These are phyloP conservation scores for Pandemis cinnamomeana DNA, from an alignment of 2,888 invertebrate genomes.

Conservation along the genomic window DNA sequence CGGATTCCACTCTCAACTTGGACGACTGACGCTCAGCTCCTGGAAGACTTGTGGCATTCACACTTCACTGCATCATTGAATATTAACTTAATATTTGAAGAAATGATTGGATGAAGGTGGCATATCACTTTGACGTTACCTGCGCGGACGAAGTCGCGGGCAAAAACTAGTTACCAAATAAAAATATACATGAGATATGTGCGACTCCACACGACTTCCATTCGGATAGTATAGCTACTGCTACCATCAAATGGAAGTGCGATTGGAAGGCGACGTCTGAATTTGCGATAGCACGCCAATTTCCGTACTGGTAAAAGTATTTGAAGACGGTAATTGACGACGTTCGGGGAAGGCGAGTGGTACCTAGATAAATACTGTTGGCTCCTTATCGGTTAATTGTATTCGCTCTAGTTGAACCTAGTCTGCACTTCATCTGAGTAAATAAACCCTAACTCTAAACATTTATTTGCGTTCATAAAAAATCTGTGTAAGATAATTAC, in stretches of 20 bases:
- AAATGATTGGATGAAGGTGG: no score
- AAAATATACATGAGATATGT: neutral
- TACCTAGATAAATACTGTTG: conserved; percentile 18
- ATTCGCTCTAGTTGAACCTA: neutral
- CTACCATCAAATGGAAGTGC: conserved; percentile 2
- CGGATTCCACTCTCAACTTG: no score
- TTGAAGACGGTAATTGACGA: conserved; percentile 27
- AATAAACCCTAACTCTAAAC: neutral
- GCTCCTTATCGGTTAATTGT: conserved; percentile 17
- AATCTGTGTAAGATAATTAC: no score
- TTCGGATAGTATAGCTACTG: no score
- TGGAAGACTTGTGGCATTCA: no score
- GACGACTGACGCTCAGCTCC: no score
- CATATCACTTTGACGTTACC: no score
- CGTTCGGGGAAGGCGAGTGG: conserved; percentile 6
- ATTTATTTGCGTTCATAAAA: no score
- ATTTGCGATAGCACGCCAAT: conserved; percentile 27
- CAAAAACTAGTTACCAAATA: neutral
- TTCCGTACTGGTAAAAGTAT: conserved; percentile 35
- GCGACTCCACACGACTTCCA: no score
- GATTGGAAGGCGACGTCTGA: conserved; percentile 20
- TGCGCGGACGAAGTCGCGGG: no score
- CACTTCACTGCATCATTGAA: no score
- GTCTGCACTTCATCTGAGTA: neutral
- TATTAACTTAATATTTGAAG: no score